Evolutionary conservation across 2,888 invertebrate genomes (phyloP), one percentile per base, ranked within the genome.

Genomic region (Arrhopalites spinosus): DNA sequence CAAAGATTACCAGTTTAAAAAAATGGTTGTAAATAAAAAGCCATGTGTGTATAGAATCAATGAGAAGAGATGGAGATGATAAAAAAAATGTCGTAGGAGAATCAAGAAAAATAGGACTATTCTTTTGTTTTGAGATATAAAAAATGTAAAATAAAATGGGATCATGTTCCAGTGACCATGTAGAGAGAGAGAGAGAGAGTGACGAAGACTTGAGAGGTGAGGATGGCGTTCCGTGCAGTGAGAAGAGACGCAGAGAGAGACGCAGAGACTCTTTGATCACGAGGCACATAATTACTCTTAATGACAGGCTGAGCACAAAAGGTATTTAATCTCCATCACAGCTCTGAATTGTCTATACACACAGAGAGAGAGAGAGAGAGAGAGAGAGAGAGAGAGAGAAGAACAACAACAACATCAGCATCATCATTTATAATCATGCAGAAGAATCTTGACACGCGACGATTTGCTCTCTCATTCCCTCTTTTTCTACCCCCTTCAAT

Each of bases 241-340:
- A n/a, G n/a, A n/a, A n/a, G n/a, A 29, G 20, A 64, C 17, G 43
- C n/a, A 29, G 17, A n/a, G 17, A 8, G 1, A 27, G 64, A 27
- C 30, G 13, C 17, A 29, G 1, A 11, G 7, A n/a, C 23, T n/a
- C 59, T 43, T 56, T 70, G 47, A 68, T 56, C 56, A 70, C 15
- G 36, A 53, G 56, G 59, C 43, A 30, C 59, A 70, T 59, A 70
- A 70, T 70, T 70, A 70, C 30, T 59, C 53, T 27, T 70, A 70
- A 70, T 70, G 70, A 70, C 59, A 50, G 70, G 30, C 59, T 70
- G 23, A 47, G 53, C 45, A 45, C 66, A 3, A 30, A 69, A n/a
- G 69, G 50, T 69, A 53, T 69, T 69, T 53, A 69, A 53, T 53
- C 56, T 70, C 30, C 50, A 56, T 59, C 59, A 70, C 43, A 59